phyloP scores from a whole-genome alignment of 2,113 vertebrate genomes.

The Crotalus helleri region DNA sequence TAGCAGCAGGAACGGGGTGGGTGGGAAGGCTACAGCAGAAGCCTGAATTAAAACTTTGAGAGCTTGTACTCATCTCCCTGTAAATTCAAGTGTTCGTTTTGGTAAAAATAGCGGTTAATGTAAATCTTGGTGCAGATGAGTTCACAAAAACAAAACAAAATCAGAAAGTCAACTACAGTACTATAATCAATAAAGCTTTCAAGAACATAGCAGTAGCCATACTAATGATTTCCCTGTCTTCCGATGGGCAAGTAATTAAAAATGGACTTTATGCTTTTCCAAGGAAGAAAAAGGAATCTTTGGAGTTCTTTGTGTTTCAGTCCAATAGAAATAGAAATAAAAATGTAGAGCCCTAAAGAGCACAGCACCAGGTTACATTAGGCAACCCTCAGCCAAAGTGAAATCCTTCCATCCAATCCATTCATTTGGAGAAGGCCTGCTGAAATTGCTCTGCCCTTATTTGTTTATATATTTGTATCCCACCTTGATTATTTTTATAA shows the following conservation, averaged over 20 bases:
- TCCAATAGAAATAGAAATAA: neutral
- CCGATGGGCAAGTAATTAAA: neutral
- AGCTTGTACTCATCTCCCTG: neutral
- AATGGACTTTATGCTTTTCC: neutral
- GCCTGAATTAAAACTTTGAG: neutral
- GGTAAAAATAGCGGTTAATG: neutral
- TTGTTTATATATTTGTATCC: neutral
- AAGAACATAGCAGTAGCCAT: neutral
- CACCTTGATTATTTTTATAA: neutral
- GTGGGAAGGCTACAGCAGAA: neutral
- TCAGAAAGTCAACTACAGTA: neutral
- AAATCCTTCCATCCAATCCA: neutral
- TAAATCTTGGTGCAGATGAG: neutral
- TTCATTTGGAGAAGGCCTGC: neutral
- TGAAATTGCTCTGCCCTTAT: neutral
- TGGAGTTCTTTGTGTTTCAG: neutral
- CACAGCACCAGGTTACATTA: neutral
- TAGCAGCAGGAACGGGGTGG: neutral
- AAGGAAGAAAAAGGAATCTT: neutral
- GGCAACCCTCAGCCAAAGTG: neutral
- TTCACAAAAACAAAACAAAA: neutral
- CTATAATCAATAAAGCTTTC: neutral
- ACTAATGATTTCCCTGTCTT: neutral
- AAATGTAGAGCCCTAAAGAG: neutral
- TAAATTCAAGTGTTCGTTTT: neutral